Evolutionary conservation across 2,888 invertebrate species (phyloP).

Genomic region (Brachypalpus laphriformis): DNA sequence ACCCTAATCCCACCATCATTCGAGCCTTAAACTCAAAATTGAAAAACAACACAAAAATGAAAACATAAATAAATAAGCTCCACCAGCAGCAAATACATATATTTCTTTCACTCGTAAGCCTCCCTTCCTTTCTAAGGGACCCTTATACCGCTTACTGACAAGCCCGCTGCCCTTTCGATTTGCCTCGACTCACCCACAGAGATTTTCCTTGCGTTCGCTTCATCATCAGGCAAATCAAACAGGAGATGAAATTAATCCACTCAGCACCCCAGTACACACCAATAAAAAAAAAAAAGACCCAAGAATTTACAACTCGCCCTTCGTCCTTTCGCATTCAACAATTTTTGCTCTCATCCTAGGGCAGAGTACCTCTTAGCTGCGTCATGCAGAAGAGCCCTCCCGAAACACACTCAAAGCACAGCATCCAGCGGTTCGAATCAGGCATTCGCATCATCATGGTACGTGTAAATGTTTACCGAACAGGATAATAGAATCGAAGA

Average conservation of each 20-base stretch:
- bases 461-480: conserved; percentile 72
- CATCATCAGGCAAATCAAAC: conserved; percentile 56
- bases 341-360: conserved; percentile 32
- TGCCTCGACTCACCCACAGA: not conserved
- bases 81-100: conserved; percentile 18
- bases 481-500: conserved; percentile 68
- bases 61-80: conserved; percentile 68
- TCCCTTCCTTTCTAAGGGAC: not conserved
- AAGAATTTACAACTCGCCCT: conserved; percentile 33
- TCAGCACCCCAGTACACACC: conserved; percentile 20
- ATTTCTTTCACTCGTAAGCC: not conserved
- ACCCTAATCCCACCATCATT: conserved; percentile 30
- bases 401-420: not conserved
- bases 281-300: not conserved
- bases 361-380: not conserved
- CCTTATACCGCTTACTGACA: not conserved
- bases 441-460: conserved; percentile 60
- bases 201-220: conserved; percentile 12
- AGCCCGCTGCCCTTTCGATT: conserved; percentile 21
- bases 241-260: conserved; percentile 68
- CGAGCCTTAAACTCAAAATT: conserved; percentile 27
- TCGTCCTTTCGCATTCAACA: conserved; percentile 54
- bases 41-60: conserved; percentile 61
- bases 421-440: conserved; percentile 38
- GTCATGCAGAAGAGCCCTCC: not conserved